A percentile compares a stretch with the other conserved stretches of the same genome.
These are phyloP conservation scores for Addax nasomaculatus DNA, from an alignment of 2,113 vertebrate genomes.

Conservation along the genomic window DNA sequence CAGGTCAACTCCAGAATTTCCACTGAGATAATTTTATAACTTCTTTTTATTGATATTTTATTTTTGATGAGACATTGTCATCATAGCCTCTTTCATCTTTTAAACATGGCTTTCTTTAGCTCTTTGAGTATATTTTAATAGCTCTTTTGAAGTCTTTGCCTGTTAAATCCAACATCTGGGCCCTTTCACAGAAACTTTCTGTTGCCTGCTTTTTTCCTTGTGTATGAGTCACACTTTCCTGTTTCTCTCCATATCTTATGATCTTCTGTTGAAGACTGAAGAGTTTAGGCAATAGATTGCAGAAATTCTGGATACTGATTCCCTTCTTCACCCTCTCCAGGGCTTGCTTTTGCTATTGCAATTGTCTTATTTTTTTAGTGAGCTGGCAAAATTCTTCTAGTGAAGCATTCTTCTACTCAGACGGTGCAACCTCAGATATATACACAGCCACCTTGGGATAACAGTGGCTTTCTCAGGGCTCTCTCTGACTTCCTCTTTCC, in stretches of 20 bases:
- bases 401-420: background rate
- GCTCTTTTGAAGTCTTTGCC: background rate
- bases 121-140: background rate
- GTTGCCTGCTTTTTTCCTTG: background rate
- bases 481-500: background rate
- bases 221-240: background rate
- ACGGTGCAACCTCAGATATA: background rate
- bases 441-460: background rate
- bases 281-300: background rate
- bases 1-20: background rate
- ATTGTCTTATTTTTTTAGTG: background rate
- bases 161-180: background rate
- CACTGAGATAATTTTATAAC: background rate
- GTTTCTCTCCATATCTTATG: background rate
- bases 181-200: background rate
- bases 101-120: background rate
- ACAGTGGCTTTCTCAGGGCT: background rate
- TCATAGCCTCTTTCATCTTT: background rate
- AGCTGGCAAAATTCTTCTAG: background rate
- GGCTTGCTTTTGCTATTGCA: background rate
- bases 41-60: background rate
- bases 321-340: background rate
- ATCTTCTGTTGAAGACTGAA: background rate
- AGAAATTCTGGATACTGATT: background rate
- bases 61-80: background rate